Conservation (phyloP, 2,113 vertebrate species). For the Brienomyrus brachyistius region DNA sequence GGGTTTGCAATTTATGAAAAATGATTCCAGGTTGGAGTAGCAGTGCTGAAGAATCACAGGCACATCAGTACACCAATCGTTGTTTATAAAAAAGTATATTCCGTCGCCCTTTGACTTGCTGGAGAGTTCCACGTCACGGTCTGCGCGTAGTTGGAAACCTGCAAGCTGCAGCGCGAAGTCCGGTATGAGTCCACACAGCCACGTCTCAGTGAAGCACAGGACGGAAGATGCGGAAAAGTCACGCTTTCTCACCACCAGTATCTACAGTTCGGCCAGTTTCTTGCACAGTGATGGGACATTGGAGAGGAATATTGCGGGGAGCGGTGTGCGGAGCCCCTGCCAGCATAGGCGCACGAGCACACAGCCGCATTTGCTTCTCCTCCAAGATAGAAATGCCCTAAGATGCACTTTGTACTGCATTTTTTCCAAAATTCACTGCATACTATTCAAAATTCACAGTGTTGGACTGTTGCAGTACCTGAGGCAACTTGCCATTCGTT, state of each 20-base stretch:
- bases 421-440: no score
- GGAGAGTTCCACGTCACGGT: background rate
- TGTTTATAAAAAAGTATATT: background rate
- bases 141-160: background rate
- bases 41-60: no score
- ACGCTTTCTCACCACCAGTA: background rate
- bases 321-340: no score
- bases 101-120: background rate
- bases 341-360: no score
- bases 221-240: constrained; percentile 1
- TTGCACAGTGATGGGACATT: background rate
- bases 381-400: no score
- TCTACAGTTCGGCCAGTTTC: background rate
- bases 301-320: background rate
- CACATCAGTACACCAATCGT: background rate
- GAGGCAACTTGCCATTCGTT: no score
- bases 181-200: background rate
- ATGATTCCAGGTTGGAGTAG: no score
- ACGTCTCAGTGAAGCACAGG: background rate
- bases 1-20: no score
- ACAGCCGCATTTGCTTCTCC: no score
- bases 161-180: background rate
- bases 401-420: no score
- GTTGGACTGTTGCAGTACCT: no score
- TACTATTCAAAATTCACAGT: no score